Base-by-base conservation (phyloP, 2,888 invertebrate species). In the Tipula helvola region DNA sequence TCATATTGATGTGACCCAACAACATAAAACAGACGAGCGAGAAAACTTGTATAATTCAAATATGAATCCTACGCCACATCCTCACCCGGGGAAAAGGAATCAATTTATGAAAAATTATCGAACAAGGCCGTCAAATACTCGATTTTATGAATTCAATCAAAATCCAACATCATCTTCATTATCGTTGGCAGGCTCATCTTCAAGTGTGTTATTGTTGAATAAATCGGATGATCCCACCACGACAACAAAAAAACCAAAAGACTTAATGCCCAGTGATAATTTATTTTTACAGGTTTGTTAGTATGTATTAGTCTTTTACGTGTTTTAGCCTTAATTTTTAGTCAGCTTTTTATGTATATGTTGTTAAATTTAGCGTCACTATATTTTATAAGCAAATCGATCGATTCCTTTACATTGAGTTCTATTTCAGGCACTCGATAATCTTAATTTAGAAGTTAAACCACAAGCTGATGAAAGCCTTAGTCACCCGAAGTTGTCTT, bases 281-380 rank as follows among this genome's bases (percentile, higher is more conserved):
- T 41, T 84, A 39, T 84, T 84, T 84, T 41, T 84, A 41, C 84
- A 84, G 84, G 84, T 84, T 84, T 84, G 84, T 84, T 84, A 84
- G 41, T 84, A 41, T 84, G 83, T 36, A 41, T 84, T 36, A 16
- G 84, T 84, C 39, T n/a, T n/a, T 84, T 36, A 84, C n/a, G 84
- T 39, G 41, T 84, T 84, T 84, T 39, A 84, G 84, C 13, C 10
- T 18, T 71, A 71, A 71, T 28, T 71, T 28, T 71, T 71, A 84
- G 36, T 84, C 12, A 8, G 84, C 39, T 39, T 84, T 84, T 84
- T 39, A n/a, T 83, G 13, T 83, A 36, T 10, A 36, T 83, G 10
- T 71, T 71, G 71, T 71, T 28, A 18, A 71, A 10, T 7, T 12
- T 71, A 71, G 28, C 28, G 28, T 12, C 28, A 3, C 28, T 13